These are phyloP conservation scores for Diadumene lineata DNA, from an alignment of 92 coral and sea anemone species.

Conservation along the genomic window DNA sequence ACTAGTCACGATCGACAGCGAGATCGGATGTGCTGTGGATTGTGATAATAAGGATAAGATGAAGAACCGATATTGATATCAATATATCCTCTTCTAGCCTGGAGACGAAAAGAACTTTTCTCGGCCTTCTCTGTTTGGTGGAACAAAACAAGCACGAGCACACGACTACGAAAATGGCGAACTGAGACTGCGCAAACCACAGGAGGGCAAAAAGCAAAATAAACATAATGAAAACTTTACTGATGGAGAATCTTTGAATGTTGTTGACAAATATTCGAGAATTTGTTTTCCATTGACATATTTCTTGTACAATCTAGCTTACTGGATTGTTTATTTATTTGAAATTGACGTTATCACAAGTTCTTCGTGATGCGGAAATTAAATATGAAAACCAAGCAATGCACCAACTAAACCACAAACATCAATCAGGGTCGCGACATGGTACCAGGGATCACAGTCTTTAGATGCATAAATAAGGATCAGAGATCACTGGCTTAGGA, in stretches of 20 bases:
- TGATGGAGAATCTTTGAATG: constrained; percentile 65
- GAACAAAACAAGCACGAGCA: not conserved
- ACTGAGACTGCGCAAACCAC: constrained; percentile 4
- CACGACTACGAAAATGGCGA: constrained; percentile 1
- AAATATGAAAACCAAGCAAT: too few relatives aligned
- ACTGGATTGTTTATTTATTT: constrained; percentile 85
- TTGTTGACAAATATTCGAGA: constrained; percentile 80
- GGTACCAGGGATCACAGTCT: too few relatives aligned
- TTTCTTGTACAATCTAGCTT: constrained; percentile 74
- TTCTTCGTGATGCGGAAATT: too few relatives aligned
- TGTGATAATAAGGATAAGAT: too few relatives aligned
- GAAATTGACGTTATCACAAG: constrained; percentile 5
- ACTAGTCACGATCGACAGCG: too few relatives aligned
- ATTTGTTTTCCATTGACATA: constrained; percentile 72
- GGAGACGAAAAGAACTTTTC: not conserved
- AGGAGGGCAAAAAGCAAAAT: not conserved
- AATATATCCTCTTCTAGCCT: not conserved
- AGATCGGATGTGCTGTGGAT: too few relatives aligned
- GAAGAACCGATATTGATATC: too few relatives aligned
- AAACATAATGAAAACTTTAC: constrained; percentile 42
- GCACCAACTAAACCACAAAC: too few relatives aligned
- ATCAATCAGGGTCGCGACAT: too few relatives aligned
- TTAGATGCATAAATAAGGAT: too few relatives aligned
- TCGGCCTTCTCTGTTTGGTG: not conserved
- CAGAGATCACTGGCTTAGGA: too few relatives aligned